Evolutionary conservation across 2,888 invertebrate species (phyloP).

Genomic region (Dynastes hyllus): DNA sequence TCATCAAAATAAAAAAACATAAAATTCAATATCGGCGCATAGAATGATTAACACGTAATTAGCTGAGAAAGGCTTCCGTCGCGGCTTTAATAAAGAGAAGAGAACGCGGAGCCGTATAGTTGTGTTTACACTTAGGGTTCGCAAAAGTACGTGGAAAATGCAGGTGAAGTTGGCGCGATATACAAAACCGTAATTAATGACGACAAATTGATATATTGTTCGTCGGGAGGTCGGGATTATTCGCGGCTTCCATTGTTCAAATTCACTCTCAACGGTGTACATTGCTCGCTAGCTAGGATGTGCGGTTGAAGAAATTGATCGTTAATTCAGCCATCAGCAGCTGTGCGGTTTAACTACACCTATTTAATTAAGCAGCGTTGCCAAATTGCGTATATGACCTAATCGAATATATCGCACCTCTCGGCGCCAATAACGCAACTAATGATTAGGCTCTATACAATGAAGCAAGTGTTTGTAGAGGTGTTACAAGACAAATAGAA

Average conservation of each 20-base stretch:
- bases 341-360: slow-evolving; percentile 18
- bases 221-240: slow-evolving; percentile 15
- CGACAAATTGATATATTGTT: slow-evolving; percentile 42
- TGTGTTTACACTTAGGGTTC: not conserved
- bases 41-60: slow-evolving; percentile 1
- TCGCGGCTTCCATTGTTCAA: slow-evolving; percentile 26
- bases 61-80: not conserved
- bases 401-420: not conserved
- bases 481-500: no score
- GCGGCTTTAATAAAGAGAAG: not conserved
- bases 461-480: no score
- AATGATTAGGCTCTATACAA: no score
- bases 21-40: not conserved
- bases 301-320: slow-evolving; percentile 18
- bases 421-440: not conserved
- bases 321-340: slow-evolving; percentile 24
- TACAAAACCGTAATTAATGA: slow-evolving; percentile 36
- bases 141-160: not conserved
- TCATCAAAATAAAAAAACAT: not conserved
- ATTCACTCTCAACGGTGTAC: slow-evolving; percentile 21
- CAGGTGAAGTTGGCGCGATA: slow-evolving; percentile 30
- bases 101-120: not conserved
- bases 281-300: slow-evolving; percentile 8
- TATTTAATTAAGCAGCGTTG: slow-evolving; percentile 23
- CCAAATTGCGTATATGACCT: not conserved